Percentiles rank a stretch among this genome's conserved stretches.
Evolutionary conservation across 1,140 invertebrate species (phyloP).

Genomic region (Aphelenchoides avenae): DNA sequence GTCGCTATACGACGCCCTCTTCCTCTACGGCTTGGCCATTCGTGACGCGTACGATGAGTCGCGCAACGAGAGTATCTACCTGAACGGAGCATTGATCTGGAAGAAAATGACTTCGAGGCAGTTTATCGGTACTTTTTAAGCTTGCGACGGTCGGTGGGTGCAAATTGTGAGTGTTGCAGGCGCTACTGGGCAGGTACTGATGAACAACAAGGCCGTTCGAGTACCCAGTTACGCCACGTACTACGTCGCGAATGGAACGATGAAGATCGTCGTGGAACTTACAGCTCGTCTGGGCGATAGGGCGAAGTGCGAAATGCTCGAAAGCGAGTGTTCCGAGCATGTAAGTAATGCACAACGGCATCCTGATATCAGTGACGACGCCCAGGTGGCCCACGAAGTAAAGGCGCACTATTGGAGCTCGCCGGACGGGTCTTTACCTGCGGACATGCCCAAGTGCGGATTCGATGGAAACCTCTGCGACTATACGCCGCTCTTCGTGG

Average conservation of each 20-base stretch:
- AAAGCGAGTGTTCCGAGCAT: constrained; percentile 55
- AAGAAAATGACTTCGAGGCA: constrained; percentile 58
- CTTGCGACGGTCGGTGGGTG: neutral
- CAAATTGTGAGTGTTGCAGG: constrained; percentile 27
- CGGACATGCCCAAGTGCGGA: constrained; percentile 53
- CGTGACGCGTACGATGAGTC: constrained; percentile 58
- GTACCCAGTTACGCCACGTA: constrained; percentile 59
- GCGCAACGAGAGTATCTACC: constrained; percentile 37
- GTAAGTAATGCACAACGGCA: constrained; percentile 1
- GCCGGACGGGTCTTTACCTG: constrained; percentile 43
- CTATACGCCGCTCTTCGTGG: constrained; percentile 48
- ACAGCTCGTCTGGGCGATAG: constrained; percentile 51
- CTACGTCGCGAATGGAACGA: constrained; percentile 48
- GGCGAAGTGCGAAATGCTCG: constrained; percentile 40
- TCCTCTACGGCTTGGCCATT: constrained; percentile 55
- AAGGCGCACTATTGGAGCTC: constrained; percentile 51
- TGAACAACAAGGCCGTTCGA: constrained; percentile 57
- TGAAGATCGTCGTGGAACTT: constrained; percentile 56
- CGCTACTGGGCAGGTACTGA: constrained; percentile 55
- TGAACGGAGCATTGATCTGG: constrained; percentile 52
- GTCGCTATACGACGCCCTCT: constrained; percentile 57
- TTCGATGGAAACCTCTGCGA: constrained; percentile 56
- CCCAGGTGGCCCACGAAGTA: constrained; percentile 52
- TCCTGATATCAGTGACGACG: too few relatives aligned
- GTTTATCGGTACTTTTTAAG: constrained; percentile 41